These are phyloP conservation scores for Circaetus cinerascens DNA, from an alignment of 2,113 vertebrate genomes.

Conservation along the genomic window DNA sequence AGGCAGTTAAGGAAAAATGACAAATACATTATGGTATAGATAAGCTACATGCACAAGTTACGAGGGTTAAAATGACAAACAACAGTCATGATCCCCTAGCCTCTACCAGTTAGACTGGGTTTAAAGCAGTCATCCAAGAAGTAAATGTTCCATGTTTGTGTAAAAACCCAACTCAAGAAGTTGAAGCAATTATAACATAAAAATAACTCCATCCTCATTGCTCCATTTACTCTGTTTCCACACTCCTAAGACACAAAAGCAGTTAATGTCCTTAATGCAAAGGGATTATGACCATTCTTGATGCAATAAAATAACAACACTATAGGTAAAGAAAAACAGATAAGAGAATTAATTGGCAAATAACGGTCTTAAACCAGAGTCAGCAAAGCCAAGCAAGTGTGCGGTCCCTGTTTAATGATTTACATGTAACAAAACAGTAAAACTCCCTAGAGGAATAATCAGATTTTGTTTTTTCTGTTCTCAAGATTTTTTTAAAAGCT, in stretches of 20 bases:
- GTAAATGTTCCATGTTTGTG: not conserved
- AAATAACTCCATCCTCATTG: not conserved
- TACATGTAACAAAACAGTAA: not conserved
- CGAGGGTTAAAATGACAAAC: not conserved
- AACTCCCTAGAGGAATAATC: not conserved
- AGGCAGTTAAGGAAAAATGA: slow-evolving; percentile 4
- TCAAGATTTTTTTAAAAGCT: not conserved
- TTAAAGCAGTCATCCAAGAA: not conserved
- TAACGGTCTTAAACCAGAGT: slow-evolving; percentile 27
- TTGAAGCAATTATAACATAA: not conserved
- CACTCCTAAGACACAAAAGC: not conserved
- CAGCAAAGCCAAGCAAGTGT: slow-evolving; percentile 2
- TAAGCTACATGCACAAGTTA: not conserved
- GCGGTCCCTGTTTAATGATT: not conserved
- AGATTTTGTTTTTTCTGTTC: not conserved
- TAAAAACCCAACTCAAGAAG: not conserved
- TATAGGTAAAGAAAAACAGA: not conserved
- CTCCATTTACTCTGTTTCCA: not conserved
- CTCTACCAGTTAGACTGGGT: not conserved
- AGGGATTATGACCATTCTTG: not conserved
- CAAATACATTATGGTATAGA: slow-evolving; percentile 11
- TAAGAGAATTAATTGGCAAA: slow-evolving; percentile 26
- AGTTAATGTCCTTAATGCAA: not conserved
- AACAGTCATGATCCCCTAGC: not conserved
- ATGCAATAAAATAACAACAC: not conserved